Base-by-base conservation (phyloP, 2,797 vertebrate genomes). In the Propithecus deckenii region DNA sequence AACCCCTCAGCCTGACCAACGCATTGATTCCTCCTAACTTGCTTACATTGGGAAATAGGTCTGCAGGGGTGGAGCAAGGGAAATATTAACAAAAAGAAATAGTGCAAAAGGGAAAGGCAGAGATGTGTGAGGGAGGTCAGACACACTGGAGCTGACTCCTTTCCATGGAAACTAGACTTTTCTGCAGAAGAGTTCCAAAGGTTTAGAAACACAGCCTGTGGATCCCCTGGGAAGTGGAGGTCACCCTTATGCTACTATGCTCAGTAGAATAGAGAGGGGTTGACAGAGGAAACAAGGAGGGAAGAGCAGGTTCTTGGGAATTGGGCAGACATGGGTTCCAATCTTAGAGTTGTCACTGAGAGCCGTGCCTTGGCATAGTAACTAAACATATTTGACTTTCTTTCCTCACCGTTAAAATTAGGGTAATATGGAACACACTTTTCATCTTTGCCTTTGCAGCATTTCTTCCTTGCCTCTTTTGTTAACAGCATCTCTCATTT, bases 391-490 rank as follows among this genome's bases (percentile, higher is more conserved):
- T 5, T 4, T 35, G 15, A 75, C n/a, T 57, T 46, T 22, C 13
- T 65, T 52, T 65, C 67, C 14, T 61, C 13, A 32, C 17, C 55
- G 78, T 85, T 90, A 80, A 80, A 90, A 23, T 85, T 38, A 71
- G n/a, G 41, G 41, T 11, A 8, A 30, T 81, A 22, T 3, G 46
- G 59, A 57, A 69, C 48, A 79, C 0, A 32, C 15, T 46, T 63
- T 22, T 25, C 59, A 83, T 78, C 41, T 50, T 25, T 20, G 23
- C 14, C 46, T 89, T 52, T 25, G 8, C 2, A 15, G 32, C 14
- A 23, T 38, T 38, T 30, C 30, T 80, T 59, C 30, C 48, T 81
- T 38, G 22, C 30, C 52, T 65, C 59, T 43, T 65, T 43, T 3
- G 2, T 28, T 48, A 71, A 50, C 23, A 46, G 22, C n/a, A 17